Evolutionary conservation across 2,888 invertebrate species (phyloP), one percentile per base, ranked within the genome.

Genomic region (Rotaria sp.): DNA sequence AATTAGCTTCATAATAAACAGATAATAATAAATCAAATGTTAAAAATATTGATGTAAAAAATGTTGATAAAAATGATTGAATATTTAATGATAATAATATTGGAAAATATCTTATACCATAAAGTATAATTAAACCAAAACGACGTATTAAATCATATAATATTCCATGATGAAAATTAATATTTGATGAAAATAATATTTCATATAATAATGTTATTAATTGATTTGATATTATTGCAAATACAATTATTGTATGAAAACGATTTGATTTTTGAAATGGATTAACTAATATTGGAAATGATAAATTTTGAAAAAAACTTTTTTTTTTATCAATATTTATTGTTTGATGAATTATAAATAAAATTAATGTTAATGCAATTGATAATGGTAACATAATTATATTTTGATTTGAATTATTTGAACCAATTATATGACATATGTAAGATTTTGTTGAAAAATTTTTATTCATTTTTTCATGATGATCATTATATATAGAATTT

Each of bases 251-350:
- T 45, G 80, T 80, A 45, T 80, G 41, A 80, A 80, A 41, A 45
- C 80, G 80, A 45, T 80, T 45, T 1, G 80, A 26, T 45, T 80
- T 80, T 80, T 80, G 80, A 80, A 80, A 80, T 80, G 80, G 80
- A 80, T 80, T 80, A 15, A 80, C 41, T 26, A 80, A n/a, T 2
- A 80, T 80, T 11, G 80, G 80, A 80, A 80, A 80, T 7, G 41
- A n/a, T 80, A 80, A 45, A 45, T 45, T 41, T 45, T 80, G 45
- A 80, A 26, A 80, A 80, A 45, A 80, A 2, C 11, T 26, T 45
- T 45, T 41, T 15, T 80, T 45, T 26, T n/a, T 41, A 80, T 80
- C 45, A 26, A 4, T 0, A 80, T 80, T 41, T n/a, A 45, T 80
- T 45, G 26, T 80, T 80, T 41, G 41, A 80, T 80, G n/a, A n/a